These are phyloP conservation scores for Herpetotheres cachinnans DNA, from an alignment of 2,113 vertebrate species.

Conservation along the genomic window DNA sequence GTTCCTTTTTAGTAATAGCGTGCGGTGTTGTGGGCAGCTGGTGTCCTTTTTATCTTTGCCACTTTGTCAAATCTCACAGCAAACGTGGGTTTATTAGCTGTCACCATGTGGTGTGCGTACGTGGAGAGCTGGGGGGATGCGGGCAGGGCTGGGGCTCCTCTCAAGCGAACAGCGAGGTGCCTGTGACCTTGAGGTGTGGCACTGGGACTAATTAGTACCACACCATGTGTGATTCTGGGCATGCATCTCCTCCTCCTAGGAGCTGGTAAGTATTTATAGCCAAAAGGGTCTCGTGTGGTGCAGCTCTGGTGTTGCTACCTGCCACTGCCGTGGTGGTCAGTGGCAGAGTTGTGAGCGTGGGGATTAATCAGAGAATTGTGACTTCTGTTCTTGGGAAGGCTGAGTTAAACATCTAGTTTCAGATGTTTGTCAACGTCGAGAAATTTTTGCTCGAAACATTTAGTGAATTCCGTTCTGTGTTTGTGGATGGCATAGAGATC, in stretches of 20 bases:
- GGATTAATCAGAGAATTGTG: not conserved
- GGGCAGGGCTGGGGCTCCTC: not conserved
- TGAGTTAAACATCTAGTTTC: not conserved
- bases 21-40: not conserved
- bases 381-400: not conserved
- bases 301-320: not conserved
- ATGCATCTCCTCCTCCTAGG: not conserved
- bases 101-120: rapidly evolving
- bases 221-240: not conserved
- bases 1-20: not conserved
- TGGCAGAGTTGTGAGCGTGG: not conserved
- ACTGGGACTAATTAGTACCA: slow-evolving; percentile 10
- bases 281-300: not conserved
- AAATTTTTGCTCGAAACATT: not conserved
- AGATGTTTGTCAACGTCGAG: not conserved
- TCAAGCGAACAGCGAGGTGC: not conserved
- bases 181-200: slow-evolving; percentile 11
- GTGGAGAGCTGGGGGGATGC: not conserved
- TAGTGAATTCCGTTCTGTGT: not conserved
- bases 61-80: not conserved
- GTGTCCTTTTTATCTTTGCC: not conserved
- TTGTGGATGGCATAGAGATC: not conserved
- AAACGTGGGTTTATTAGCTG: not conserved
- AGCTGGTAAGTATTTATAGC: not conserved
- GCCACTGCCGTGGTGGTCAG: not conserved